phyloP scores from a whole-genome alignment of 2,113 vertebrate species.

The Xerus inauris region DNA sequence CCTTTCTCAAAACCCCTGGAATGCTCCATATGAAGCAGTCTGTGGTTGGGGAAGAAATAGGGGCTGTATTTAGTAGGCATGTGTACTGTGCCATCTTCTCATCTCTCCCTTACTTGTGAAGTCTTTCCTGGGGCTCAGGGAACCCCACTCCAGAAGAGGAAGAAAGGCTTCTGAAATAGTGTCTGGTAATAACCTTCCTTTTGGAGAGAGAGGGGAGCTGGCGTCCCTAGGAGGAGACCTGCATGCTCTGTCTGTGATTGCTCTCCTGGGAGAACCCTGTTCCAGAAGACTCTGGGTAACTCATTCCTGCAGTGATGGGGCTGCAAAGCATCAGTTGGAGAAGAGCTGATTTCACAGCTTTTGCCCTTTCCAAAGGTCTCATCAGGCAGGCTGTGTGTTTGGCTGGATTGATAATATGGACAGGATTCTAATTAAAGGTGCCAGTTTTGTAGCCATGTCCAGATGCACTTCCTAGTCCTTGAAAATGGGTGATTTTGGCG shows the following conservation, averaged over 20 bases:
- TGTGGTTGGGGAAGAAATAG: not conserved
- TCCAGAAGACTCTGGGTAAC: not conserved
- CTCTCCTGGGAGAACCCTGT: not conserved
- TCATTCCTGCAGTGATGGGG: not conserved
- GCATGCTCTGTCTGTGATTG: fast-evolving
- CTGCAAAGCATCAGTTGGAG: not conserved
- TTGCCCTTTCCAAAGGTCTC: not conserved
- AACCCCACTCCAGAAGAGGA: not conserved
- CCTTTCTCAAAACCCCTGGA: constrained; percentile 52
- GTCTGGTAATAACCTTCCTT: not conserved
- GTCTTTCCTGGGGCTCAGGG: not conserved
- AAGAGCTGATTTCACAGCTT: not conserved
- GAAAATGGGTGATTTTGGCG: not conserved
- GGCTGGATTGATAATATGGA: not conserved
- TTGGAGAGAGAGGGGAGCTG: not conserved
- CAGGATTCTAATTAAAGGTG: not conserved
- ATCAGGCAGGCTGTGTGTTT: not conserved
- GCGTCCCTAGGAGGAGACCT: not conserved
- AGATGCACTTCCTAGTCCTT: too few species aligned
- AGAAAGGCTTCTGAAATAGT: not conserved
- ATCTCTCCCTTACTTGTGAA: not conserved
- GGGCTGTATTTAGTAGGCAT: not conserved
- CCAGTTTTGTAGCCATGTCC: too few species aligned
- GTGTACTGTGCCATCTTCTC: not conserved
- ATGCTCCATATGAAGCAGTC: not conserved